These are phyloP conservation scores for Phyllotis vaccarum DNA, from an alignment of 2,797 vertebrate genomes.

Conservation along the genomic window DNA sequence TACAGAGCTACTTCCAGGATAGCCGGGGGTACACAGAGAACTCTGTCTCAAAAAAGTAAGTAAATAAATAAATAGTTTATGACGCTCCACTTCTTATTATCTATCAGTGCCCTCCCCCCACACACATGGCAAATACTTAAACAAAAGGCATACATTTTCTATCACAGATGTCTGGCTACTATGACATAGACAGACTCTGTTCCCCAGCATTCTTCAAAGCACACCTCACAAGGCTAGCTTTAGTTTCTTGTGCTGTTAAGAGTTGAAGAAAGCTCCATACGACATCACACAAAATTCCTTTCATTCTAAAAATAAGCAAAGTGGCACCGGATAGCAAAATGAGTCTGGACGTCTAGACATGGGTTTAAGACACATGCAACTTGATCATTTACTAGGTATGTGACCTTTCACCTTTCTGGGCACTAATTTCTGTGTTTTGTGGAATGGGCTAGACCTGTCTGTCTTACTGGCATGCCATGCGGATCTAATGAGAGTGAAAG, in stretches of 20 bases:
- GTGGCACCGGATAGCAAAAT: conserved; percentile 37
- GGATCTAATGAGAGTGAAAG: conserved; percentile 28
- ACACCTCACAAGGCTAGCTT: neutral
- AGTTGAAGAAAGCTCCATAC: conserved; percentile 16
- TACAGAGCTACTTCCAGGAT: neutral
- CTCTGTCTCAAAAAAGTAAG: neutral
- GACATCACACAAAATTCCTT: conserved; percentile 51
- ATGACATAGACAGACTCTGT: neutral
- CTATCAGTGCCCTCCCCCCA: neutral
- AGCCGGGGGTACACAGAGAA: neutral
- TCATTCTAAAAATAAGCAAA: conserved; percentile 66
- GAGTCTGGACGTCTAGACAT: conserved; percentile 72
- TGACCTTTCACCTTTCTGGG: conserved; percentile 62
- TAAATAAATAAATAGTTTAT: neutral
- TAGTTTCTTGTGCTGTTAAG: neutral
- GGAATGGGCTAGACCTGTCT: conserved; percentile 32
- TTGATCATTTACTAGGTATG: conserved; percentile 58
- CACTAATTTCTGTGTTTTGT: conserved; percentile 53
- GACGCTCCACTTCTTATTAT: neutral
- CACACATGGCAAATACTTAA: neutral
- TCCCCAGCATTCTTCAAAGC: conserved; percentile 35
- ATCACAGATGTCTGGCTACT: neutral
- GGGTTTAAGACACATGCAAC: conserved; percentile 68
- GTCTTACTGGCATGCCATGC: conserved; percentile 28
- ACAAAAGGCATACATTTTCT: conserved; percentile 26